phyloP scores from a whole-genome alignment of 2,113 vertebrate genomes.

The Neogale vison region DNA sequence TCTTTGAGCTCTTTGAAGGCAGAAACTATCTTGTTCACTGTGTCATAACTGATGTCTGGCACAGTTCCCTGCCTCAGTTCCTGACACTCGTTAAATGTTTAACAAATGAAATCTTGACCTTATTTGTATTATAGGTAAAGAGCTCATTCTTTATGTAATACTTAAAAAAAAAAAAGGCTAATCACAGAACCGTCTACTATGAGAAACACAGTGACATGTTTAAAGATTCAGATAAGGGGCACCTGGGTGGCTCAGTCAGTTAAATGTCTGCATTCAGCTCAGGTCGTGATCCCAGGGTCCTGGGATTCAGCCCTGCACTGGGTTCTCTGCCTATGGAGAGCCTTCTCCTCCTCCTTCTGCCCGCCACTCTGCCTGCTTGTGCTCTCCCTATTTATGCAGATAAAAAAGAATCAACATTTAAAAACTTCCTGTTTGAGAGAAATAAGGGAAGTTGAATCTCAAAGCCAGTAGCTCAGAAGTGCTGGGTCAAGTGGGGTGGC shows the following conservation, averaged over 20 bases:
- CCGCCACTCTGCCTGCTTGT: not conserved
- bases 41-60: not conserved
- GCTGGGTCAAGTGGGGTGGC: constrained; percentile 39
- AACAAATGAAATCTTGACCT: not conserved
- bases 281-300: not conserved
- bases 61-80: not conserved
- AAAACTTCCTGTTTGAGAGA: constrained; percentile 67
- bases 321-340: not conserved
- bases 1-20: not conserved
- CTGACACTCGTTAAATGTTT: not conserved
- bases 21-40: not conserved
- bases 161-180: not conserved
- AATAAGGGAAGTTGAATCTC: constrained; percentile 58
- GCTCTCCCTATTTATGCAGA: not conserved
- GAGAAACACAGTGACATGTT: not conserved
- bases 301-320: not conserved
- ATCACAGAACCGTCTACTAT: constrained; percentile 42
- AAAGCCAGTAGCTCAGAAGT: constrained; percentile 18
- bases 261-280: not conserved
- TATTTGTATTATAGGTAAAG: not conserved
- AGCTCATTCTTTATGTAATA: not conserved
- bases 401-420: constrained; percentile 34
- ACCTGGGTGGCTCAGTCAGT: too few species aligned
- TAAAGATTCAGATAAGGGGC: not conserved
- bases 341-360: not conserved